phyloP scores from a whole-genome alignment of 2,113 vertebrate genomes.

The Etia nguti region DNA sequence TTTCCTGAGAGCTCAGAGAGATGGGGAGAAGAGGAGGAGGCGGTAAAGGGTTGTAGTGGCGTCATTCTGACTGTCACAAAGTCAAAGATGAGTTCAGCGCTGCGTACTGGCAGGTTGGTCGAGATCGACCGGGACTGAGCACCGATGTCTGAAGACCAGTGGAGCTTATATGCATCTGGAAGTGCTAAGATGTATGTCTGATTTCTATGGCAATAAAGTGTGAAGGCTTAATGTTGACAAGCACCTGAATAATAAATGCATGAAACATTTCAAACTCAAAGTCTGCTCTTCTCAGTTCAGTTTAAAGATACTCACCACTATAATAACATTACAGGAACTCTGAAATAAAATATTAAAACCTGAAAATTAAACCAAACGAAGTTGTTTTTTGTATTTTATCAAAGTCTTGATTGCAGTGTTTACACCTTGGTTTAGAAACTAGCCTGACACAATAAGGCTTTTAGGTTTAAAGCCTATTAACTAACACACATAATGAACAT shows the following conservation, averaged over 20 bases:
- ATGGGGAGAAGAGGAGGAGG: not conserved
- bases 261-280: constrained; percentile 11
- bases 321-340: not conserved
- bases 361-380: not conserved
- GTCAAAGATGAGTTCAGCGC: not conserved
- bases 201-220: constrained; percentile 42
- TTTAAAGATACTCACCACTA: not conserved
- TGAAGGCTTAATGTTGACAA: constrained; percentile 7
- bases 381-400: not conserved
- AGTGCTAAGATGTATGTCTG: constrained; percentile 13
- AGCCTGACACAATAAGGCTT: not conserved
- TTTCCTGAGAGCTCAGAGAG: constrained; percentile 73
- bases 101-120: not conserved
- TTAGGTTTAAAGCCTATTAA: not conserved
- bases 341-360: constrained; percentile 5
- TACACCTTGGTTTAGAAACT: not conserved
- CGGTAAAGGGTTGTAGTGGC: not conserved
- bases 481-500: not conserved
- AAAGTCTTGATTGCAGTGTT: not conserved
- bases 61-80: not conserved
- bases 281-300: not conserved
- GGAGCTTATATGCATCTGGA: not conserved
- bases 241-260: constrained; percentile 26
- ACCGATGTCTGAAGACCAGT: not conserved
- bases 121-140: not conserved